Percentiles rank a stretch among this genome's conserved stretches.
Evolutionary conservation across 2,797 vertebrate species (phyloP).

Genomic region (Myotis findleyi): DNA sequence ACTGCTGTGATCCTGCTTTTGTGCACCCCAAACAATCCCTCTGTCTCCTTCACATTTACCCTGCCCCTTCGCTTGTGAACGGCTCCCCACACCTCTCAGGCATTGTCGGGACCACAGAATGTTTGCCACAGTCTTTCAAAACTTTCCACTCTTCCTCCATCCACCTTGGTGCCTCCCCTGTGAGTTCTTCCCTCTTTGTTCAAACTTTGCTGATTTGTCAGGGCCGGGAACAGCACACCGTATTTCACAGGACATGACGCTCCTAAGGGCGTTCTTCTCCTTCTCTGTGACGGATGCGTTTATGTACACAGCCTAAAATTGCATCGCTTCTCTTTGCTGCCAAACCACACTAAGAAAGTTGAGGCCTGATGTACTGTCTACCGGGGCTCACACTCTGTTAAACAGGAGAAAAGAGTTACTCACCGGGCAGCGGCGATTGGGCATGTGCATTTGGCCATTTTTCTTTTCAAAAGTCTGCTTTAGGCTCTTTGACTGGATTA

Average conservation of each 20-base stretch:
- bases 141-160: neutral
- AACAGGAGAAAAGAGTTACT: constrained; percentile 35
- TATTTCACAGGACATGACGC: constrained; percentile 47
- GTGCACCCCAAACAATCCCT: neutral
- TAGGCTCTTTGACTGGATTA: constrained; percentile 63
- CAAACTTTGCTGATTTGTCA: constrained; percentile 40
- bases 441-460: constrained; percentile 40
- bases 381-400: constrained; percentile 20
- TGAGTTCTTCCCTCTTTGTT: neutral
- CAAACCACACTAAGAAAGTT: neutral
- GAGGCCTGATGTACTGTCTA: constrained; percentile 58
- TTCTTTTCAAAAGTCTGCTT: constrained; percentile 69
- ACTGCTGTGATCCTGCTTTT: neutral
- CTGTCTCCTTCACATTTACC: neutral
- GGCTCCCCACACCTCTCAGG: neutral
- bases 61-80: neutral
- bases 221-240: neutral
- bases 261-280: constrained; percentile 39
- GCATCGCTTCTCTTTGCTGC: constrained; percentile 52
- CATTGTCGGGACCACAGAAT: neutral
- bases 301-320: constrained; percentile 41
- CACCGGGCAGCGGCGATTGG: neutral
- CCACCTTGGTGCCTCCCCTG: neutral
- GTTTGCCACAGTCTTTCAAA: neutral
- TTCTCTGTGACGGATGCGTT: constrained; percentile 55